Evolutionary conservation across 1,140 invertebrate species (phyloP), one percentile per base, ranked within the genome.

Genomic region (Dreissena polymorpha): DNA sequence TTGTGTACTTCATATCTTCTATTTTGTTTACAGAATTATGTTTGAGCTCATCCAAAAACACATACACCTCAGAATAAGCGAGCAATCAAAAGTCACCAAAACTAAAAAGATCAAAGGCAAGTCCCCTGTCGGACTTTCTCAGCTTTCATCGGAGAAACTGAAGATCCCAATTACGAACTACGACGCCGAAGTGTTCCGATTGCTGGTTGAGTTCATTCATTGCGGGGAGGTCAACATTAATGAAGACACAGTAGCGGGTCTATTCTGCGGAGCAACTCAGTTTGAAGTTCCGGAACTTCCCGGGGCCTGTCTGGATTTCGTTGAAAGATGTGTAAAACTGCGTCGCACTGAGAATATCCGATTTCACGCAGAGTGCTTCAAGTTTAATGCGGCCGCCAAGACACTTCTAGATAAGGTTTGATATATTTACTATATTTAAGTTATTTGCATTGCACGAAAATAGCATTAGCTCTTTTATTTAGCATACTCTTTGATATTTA

Each of bases 31-130:
- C 82, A 88, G 87, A 55, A 18, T 86, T 13, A 73, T 88, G 21
- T 88, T 87, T 57, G 81, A 87, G 23, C 75, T 86, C 39, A 65
- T 88, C 13, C 71, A 86, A 27, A 76, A 78, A 21, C 82, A 84
- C 77, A 70, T 70, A 16, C 50, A 21, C 1, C 29, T 71, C 14
- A 70, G 23, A 16, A 53, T 65, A 14, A 53, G 70, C 10, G 57
- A 60, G 55, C 50, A 71, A 50, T 21, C 3, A 63, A 18, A 60
- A 23, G 14, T 49, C 13, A 70, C 25, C n/a, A 39, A 39, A 50
- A 25, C 53, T 21, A 79, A 79, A 68, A 71, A 70, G 25, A 39
- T 14, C 18, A 67, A 39, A 25, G n/a, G 21, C 57, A 60, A 60
- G 21, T 6, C 57, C 6, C 6, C 63, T 5, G 23, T 68, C n/a